A percentile compares a stretch with the other conserved stretches of the same genome.
phyloP scores from a whole-genome alignment of 2,797 vertebrate genomes.

The Tympanoctomys barrerae region DNA sequence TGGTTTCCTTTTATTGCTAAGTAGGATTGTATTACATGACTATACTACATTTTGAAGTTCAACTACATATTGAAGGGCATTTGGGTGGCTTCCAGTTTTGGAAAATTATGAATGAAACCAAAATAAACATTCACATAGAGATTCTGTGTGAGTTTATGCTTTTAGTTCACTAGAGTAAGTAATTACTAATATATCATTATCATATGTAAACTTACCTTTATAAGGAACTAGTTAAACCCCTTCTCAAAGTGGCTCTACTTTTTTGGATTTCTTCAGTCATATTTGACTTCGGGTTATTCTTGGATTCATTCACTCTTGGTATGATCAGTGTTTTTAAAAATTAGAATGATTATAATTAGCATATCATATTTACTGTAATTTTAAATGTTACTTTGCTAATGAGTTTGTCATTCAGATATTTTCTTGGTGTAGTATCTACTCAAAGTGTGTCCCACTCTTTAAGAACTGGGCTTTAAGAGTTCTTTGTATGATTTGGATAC shows the following conservation, averaged over 20 bases:
- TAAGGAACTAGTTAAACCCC: neutral
- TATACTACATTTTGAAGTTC: neutral
- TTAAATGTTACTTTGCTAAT: neutral
- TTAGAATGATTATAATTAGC: neutral
- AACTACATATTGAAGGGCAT: neutral
- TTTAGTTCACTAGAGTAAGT: neutral
- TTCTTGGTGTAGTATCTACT: neutral
- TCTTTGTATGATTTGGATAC: neutral
- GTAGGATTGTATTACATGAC: neutral
- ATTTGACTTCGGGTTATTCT: neutral
- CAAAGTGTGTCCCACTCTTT: neutral
- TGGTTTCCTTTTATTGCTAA: neutral
- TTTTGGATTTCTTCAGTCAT: neutral
- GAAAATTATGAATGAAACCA: neutral
- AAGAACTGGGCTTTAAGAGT: neutral
- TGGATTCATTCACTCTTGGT: neutral
- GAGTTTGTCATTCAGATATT: neutral
- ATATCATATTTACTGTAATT: neutral
- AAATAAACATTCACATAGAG: neutral
- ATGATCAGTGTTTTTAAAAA: neutral
- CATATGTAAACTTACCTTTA: neutral
- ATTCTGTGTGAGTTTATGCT: neutral
- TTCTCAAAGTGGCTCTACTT: neutral
- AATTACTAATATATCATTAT: neutral
- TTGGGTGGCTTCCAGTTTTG: neutral